Percentiles rank a stretch among this genome's conserved stretches.
Evolutionary conservation across 2,888 invertebrate species (phyloP).

Genomic region (Magallana nippona): DNA sequence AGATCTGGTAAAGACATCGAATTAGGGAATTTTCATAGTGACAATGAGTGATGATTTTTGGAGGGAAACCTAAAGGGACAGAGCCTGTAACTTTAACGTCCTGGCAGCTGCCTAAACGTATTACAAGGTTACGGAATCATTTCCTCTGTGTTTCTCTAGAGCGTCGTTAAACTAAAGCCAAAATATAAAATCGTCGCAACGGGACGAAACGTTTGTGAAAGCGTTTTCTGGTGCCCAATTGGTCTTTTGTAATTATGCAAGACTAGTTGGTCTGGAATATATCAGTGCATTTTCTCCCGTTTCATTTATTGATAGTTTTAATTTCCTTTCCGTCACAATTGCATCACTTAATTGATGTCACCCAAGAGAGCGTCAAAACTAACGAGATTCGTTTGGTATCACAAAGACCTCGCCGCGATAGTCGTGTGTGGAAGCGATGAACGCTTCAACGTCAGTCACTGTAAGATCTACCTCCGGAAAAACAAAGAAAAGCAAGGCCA

Average conservation of each 20-base stretch:
- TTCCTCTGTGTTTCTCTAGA: background rate
- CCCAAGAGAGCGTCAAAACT: background rate
- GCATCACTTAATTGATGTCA: conserved; percentile 21
- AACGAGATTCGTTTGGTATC: background rate
- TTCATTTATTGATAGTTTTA: background rate
- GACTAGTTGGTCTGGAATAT: background rate
- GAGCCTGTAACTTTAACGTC: background rate
- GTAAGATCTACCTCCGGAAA: conserved; percentile 1
- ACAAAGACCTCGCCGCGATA: background rate
- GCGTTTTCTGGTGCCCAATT: background rate
- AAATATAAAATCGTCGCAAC: background rate
- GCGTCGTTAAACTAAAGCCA: background rate
- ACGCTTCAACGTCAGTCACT: background rate
- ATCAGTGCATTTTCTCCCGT: background rate
- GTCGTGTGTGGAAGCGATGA: background rate
- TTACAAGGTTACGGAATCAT: conserved; percentile 8
- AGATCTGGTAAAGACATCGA: conserved; percentile 13
- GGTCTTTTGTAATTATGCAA: background rate
- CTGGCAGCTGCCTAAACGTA: background rate
- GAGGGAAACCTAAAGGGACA: background rate
- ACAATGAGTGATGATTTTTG: conserved; percentile 16
- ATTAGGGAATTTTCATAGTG: background rate
- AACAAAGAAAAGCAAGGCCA: background rate
- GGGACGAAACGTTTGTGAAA: background rate
- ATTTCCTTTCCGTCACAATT: background rate